phyloP scores from a whole-genome alignment of 2,113 vertebrate species.

The Pollachius pollachius region DNA sequence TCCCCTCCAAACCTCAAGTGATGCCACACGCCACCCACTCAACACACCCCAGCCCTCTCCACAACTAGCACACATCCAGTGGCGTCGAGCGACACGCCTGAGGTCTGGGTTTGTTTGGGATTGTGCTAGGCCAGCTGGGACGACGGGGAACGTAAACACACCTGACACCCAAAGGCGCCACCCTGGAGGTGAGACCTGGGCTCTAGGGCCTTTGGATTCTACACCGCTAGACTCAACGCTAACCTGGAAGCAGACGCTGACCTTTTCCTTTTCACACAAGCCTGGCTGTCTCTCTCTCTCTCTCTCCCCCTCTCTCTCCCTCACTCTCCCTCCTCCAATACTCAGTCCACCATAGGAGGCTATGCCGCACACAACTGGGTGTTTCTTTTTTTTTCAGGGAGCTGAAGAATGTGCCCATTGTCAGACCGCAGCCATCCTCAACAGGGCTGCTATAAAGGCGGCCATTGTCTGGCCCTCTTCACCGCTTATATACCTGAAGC shows the following conservation, averaged over 20 bases:
- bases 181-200: conserved; percentile 16
- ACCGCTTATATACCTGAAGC: conserved; percentile 12
- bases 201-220: not conserved
- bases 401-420: conserved; percentile 78
- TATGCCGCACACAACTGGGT: conserved; percentile 47
- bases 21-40: no score
- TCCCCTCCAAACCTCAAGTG: no score
- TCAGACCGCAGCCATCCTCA: conserved; percentile 70
- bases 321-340: conserved; percentile 20
- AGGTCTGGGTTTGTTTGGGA: no score
- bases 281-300: not conserved
- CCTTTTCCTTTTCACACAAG: not conserved
- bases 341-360: conserved; percentile 45
- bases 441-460: conserved; percentile 73
- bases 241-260: not conserved
- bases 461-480: conserved; percentile 56
- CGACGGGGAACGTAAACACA: conserved; percentile 48
- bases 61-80: no score
- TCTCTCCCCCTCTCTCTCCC: not conserved
- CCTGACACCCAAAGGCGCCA: conserved; percentile 36
- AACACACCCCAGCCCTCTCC: no score
- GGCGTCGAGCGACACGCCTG: no score
- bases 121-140: no score
- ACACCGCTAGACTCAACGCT: no score
- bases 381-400: conserved; percentile 72